These are phyloP conservation scores for Falco concolor DNA, from an alignment of 2,797 vertebrate species.

Conservation along the genomic window DNA sequence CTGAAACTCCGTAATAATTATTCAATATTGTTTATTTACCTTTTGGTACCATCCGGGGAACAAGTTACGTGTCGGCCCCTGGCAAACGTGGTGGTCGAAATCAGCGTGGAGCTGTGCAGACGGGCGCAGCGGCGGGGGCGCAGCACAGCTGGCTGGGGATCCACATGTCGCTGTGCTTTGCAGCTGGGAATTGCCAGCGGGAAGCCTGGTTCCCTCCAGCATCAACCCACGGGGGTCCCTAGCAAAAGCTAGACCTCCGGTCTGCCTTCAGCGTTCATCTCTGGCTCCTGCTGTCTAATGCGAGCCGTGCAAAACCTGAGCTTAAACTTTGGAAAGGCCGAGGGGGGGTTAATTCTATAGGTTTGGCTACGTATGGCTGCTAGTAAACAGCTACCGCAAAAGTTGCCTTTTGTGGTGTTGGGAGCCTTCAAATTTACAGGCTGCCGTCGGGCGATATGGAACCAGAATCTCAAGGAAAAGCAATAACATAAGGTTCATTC, in stretches of 20 bases:
- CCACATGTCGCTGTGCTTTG: neutral
- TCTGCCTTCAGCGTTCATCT: neutral
- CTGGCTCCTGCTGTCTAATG: neutral
- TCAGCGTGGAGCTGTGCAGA: neutral
- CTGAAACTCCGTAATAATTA: neutral
- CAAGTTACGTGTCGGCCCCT: neutral
- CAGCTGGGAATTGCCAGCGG: accelerated
- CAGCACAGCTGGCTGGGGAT: accelerated
- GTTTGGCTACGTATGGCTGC: accelerated
- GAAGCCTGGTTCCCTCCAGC: neutral
- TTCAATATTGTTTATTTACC: neutral
- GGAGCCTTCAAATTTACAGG: no score
- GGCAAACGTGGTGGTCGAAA: neutral
- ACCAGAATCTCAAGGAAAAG: no score
- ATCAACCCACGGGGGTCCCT: no score
- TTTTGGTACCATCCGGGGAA: neutral
- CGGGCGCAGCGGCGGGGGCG: neutral
- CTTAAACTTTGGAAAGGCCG: neutral
- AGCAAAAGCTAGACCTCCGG: neutral
- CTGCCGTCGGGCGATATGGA: no score
- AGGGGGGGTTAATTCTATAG: accelerated
- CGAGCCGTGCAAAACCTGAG: neutral
- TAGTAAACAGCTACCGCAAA: no score
- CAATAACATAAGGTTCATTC: no score
- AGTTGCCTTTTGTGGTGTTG: no score